phyloP scores from a whole-genome alignment of 2,113 vertebrate species.

The Megalops atlanticus region DNA sequence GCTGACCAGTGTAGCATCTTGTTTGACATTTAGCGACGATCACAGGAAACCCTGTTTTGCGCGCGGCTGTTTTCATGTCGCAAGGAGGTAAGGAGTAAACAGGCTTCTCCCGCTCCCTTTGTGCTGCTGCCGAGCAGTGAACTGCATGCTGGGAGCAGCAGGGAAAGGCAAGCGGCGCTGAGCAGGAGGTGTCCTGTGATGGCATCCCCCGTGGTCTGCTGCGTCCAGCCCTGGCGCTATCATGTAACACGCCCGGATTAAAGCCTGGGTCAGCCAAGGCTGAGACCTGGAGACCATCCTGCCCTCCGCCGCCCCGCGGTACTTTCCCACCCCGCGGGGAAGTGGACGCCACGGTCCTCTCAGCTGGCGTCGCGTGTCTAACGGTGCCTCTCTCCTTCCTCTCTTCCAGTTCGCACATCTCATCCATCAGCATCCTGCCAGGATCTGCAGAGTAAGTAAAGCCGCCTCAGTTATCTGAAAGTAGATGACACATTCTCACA shows the following conservation, averaged over 20 bases:
- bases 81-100: no score
- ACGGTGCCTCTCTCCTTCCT: conserved; percentile 51
- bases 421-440: conserved; percentile 87
- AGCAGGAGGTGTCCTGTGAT: neutral
- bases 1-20: no score
- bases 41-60: neutral
- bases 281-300: neutral
- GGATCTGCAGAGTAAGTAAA: conserved; percentile 90
- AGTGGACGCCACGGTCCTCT: no score
- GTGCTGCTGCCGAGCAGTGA: neutral
- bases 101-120: neutral
- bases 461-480: neutral
- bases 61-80: neutral
- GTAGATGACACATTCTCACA: no score
- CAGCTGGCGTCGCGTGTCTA: conserved; percentile 45
- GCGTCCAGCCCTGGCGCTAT: neutral
- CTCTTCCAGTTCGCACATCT: conserved; percentile 83
- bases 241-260: no score
- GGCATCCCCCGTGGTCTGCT: neutral
- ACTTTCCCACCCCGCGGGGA: neutral
- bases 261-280: neutral
- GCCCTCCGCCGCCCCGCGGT: neutral
- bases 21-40: neutral
- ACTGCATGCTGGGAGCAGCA: neutral
- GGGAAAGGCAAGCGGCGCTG: neutral